Evolutionary conservation across 1,140 invertebrate genomes (phyloP), one percentile per base, ranked within the genome.

Genomic region (Chionoecetes opilio): DNA sequence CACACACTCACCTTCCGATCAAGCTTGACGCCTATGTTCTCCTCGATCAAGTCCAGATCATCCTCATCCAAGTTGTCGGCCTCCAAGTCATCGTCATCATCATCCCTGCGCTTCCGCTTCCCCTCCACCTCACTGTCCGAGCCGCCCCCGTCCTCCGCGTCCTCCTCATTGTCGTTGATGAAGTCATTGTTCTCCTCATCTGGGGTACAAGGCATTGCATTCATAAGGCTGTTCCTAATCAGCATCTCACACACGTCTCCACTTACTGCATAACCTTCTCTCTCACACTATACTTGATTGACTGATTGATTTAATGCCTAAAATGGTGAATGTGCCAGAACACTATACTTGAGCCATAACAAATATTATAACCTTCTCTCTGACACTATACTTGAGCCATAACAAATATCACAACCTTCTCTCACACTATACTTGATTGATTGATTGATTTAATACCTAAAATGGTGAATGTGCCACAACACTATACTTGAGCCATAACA

Each of bases 21-120:
- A 95, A 99, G 98, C 98, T 99, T 99, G 17, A 99, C 98, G 95
- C 99, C 99, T 96, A 99, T 98, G 98, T 99, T 99, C 97, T 99
- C 99, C 97, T 99, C 99, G 96, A 99, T 98, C 11, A 99, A 97
- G 97, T 99, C 99, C 17, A 96, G 53, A 53, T 96, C 96, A 82
- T 96, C 96, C 6, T 96, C 96, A 93, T 96, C 96, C 17, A 96
- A 88, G 85, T 96, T 96, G 38, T 96, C 96, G 3, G 85, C 95
- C 91, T 96, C 96, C 9, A 96, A 86, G 91, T 94, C 95, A 92
- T 95, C 95, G 82, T 95, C 96, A 32, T 95, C 92, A 89, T 96
- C 96, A 46, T 94, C 95, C 75, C 95, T 92, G 0, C 87, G 41
- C 31, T 88, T 89, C 85, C 92, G 95, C 35, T 96, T 96, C 8